Conservation (phyloP, 2,888 invertebrate genomes). For the Cataglyphis albicans region DNA sequence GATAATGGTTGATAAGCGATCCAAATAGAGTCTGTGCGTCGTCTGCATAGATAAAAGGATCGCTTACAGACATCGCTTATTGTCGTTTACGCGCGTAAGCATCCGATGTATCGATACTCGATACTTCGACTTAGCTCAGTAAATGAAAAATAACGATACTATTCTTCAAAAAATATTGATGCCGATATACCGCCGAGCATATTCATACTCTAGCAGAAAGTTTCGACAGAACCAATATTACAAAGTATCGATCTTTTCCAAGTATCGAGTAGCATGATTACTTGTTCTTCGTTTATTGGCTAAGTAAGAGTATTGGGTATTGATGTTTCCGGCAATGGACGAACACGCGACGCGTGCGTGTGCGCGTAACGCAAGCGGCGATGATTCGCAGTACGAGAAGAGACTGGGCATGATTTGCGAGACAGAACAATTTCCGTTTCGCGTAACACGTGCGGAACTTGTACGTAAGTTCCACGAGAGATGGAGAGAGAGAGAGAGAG, state of each 20-base stretch:
- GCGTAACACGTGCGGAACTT: slow-evolving; percentile 73
- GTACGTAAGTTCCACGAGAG: slow-evolving; percentile 63
- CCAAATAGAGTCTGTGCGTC: slow-evolving; percentile 25
- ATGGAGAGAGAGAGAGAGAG: slow-evolving; percentile 32
- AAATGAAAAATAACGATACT: slow-evolving; percentile 51
- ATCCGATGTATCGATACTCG: slow-evolving; percentile 39
- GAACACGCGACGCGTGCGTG: slow-evolving; percentile 26
- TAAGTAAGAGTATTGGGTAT: slow-evolving; percentile 46
- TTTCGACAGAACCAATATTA: slow-evolving; percentile 51
- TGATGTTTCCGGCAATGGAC: slow-evolving; percentile 36
- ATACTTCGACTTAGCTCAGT: slow-evolving; percentile 40
- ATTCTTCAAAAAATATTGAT: slow-evolving; percentile 52
- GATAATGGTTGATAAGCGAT: slow-evolving; percentile 29
- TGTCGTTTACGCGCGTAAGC: slow-evolving; percentile 54
- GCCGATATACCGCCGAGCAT: slow-evolving; percentile 39
- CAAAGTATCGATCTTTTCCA: slow-evolving; percentile 47
- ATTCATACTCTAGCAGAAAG: slow-evolving; percentile 26
- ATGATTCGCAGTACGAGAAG: slow-evolving; percentile 34
- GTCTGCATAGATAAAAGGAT: slow-evolving; percentile 21
- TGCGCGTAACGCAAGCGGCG: slow-evolving; percentile 24
- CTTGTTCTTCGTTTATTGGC: slow-evolving; percentile 42
- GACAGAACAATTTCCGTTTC: slow-evolving; percentile 78
- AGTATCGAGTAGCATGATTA: slow-evolving; percentile 49
- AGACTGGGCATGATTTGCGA: slow-evolving; percentile 75
- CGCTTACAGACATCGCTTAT: slow-evolving; percentile 25